Percentiles rank a stretch among this genome's conserved stretches.
These are phyloP conservation scores for Rattus norvegicus DNA, from an alignment of 2,113 vertebrate species.

Conservation along the genomic window DNA sequence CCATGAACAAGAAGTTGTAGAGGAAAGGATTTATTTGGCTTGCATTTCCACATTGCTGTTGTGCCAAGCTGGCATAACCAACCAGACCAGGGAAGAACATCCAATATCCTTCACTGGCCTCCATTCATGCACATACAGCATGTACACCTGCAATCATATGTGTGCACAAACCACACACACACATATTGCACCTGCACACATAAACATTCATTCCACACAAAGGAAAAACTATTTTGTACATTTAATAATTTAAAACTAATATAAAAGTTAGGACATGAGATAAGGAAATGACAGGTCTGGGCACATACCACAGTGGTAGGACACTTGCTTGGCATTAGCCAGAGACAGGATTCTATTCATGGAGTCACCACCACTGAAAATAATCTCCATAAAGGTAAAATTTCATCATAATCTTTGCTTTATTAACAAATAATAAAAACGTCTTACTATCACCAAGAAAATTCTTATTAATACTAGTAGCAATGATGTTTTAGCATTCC, in stretches of 20 bases:
- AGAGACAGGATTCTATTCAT: background rate
- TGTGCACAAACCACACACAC: background rate
- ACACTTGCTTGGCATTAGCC: background rate
- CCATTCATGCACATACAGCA: background rate
- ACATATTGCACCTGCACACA: background rate
- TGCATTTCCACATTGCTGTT: background rate
- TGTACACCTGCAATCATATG: background rate
- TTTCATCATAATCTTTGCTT: background rate
- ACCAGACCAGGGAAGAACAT: background rate
- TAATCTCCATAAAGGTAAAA: background rate
- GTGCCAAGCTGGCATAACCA: background rate
- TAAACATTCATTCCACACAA: background rate
- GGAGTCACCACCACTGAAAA: background rate
- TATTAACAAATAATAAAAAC: background rate
- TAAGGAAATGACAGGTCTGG: background rate
- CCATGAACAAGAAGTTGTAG: background rate
- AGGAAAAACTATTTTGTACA: background rate
- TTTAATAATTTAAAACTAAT: background rate
- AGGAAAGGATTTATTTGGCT: background rate
- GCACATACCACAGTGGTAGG: background rate
- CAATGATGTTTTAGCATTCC: background rate
- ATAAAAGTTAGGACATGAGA: background rate
- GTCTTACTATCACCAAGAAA: constrained; percentile 27
- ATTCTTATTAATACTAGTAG: background rate
- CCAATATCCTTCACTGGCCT: background rate